Evolutionary conservation across 2,113 vertebrate genomes (phyloP), one percentile per base, ranked within the genome.

Genomic region (Rhinolophus ferrumequinum): DNA sequence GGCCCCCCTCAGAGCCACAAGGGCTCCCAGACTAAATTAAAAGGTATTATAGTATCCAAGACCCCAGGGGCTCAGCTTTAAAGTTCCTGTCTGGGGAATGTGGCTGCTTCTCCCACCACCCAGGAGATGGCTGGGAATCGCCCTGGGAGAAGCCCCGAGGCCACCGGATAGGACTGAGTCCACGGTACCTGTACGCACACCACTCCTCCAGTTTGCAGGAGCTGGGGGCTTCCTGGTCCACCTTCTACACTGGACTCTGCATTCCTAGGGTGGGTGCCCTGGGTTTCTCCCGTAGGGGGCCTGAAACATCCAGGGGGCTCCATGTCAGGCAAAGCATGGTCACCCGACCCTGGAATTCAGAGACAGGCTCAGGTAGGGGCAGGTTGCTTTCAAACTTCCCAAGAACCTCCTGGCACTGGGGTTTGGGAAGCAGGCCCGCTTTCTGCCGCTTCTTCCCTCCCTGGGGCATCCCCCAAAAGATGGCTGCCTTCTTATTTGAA

Each of bases 121-220:
- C 35, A 28, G 82, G 52, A 81, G 33, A 67, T 7, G 4, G 38
- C 24, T 11, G 6, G 0, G 52, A 35, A 21, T 35, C 8, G 5
- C 44, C 47, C 11, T 2, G 1, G 11, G 22, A 70, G 60, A 26
- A 44, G 0, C 16, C 54, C 30, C 26, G 18, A 67, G 75, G 62
- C 30, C 44, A 11, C 30, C 16, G n/a, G 58, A 28, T 24, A 79
- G 41, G 38, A 28, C 4, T 4, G 62, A 41, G 4, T 30, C 19
- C 19, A 1, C 1, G 0, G 2, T 7, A 6, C 26, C 95, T 62
- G 13, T 7, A 12, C 0, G 6, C 1, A 4, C 1, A 13, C 41
- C 64, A 33, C 11, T 18, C 14, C 47, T 7, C 44, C 2, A 1
- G 44, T 8, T 38, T 11, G 9, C 2, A 0, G 44, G 72, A 33